Base-by-base conservation (phyloP, 2,888 invertebrate genomes). In the Dorcus hopei region DNA sequence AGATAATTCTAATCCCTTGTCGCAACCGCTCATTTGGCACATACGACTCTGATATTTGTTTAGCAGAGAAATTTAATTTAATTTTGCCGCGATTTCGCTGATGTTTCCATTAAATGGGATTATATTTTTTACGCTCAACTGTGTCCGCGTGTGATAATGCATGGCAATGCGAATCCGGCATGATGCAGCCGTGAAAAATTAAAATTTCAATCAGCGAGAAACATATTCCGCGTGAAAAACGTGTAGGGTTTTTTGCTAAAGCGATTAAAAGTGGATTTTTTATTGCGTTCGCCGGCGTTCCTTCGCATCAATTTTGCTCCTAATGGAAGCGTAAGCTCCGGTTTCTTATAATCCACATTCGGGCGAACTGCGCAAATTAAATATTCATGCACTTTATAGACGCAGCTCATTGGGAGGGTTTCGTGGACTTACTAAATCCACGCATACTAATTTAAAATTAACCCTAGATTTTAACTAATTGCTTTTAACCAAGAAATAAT, bases 221-320 rank as follows among this genome's bases (percentile, higher is more conserved):
- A 33, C 26, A 33, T 33, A 33, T 33, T 33, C 26, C 26, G 26
- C 26, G 26, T 33, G 6, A 33, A 6, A 33, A 33, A 33, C 26
- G 26, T 33, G 26, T 33, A 33, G 6, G 26, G 26, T 33, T 33
- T 33, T 33, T 4, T 6, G 26, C 26, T 33, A 33, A 33, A 33
- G 26, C 26, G 26, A 33, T 33, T 33, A 33, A 33, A 33, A 33
- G 26, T 7, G 26, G 26, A 33, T 33, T 33, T 33, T 33, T 33
- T 33, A 33, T 33, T 33, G 26, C 26, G 26, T 33, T 33, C 26
- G 26, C 7, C 26, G 26, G 26, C 53, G 49, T 50, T 55, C 49
- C 59, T 59, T 59, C 55, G 59, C 59, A 54, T 54, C 45, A 49
- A 54, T 55, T 55, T 55, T 33, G 23, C 8, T 51, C 19, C 59